A percentile compares a stretch with the other conserved stretches of the same genome.
phyloP scores from a whole-genome alignment of 1,140 invertebrate species.

The Portunus trituberculatus region DNA sequence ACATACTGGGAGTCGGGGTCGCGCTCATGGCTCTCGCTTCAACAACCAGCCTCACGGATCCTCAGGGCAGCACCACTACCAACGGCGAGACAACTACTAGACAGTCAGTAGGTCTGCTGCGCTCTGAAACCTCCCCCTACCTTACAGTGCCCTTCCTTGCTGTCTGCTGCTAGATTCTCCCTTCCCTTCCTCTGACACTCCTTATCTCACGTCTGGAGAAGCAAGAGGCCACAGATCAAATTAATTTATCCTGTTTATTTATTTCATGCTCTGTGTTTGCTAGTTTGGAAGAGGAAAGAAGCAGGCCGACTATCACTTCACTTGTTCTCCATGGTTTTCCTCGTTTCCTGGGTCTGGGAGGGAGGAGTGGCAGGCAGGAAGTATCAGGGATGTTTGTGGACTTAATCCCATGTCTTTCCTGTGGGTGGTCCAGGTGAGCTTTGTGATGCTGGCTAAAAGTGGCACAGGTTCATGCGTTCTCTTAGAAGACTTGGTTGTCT shows the following conservation, averaged over 20 bases:
- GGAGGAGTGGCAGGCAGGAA: no score
- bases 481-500: no score
- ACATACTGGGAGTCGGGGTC: slow-evolving; percentile 52
- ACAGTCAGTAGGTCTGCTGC: not conserved
- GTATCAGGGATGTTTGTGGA: no score
- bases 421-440: no score
- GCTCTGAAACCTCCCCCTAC: not conserved
- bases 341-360: no score
- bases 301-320: no score
- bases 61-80: slow-evolving; percentile 62
- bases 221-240: not conserved
- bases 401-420: no score
- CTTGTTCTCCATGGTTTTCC: no score
- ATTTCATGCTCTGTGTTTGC: no score
- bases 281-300: no score
- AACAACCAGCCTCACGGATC: slow-evolving; percentile 68
- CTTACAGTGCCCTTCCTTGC: not conserved
- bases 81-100: slow-evolving; percentile 70
- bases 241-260: not conserved
- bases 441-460: no score
- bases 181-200: not conserved
- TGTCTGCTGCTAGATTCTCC: not conserved
- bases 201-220: not conserved
- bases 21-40: slow-evolving; percentile 61
- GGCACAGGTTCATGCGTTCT: no score